Evolutionary conservation across 2,113 vertebrate genomes (phyloP), one percentile per base, ranked within the genome.

Genomic region (Puntigrus tetrazona): DNA sequence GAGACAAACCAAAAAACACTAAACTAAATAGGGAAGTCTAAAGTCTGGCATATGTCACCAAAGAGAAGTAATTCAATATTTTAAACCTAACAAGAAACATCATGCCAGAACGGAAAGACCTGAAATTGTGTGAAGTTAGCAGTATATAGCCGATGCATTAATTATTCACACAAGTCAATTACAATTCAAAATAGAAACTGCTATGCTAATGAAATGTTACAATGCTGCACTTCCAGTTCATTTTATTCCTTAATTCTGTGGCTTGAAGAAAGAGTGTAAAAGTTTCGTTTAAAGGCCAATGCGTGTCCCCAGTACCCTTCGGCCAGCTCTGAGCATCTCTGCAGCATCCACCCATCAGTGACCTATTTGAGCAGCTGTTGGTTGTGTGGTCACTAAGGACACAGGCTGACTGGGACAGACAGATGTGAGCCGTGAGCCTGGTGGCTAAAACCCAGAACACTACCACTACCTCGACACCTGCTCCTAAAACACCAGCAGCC

Each of bases 281-380:
- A 85, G 84, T 85, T 59, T 43, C 11, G 38, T 80, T 70, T 85
- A 45, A 85, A 80, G 77, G 77, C 84, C 52, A 74, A 31, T 63
- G 25, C 8, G 10, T 77, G 74, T 84, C 67, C 67, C 27, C 67
- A 59, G 38, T 80, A 59, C 84, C 47, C 69, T 67, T 78, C 41
- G 59, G 82, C 61, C 69, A 31, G 47, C 27, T 76, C 50, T 63
- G 65, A 87, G 77, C 22, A 18, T 29, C 52, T 63, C 52, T 82
- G 55, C 74, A 52, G 81, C 41, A 70, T 78, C 79, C 75, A 34
- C 31, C 81, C 78, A 88, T 83, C 78, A 85, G 47, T 87, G 85
- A 88, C 83, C 85, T 86, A 86, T 85, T 85, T 88, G 87, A 88
- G 81, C 87, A 86, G 87, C 85, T 88, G 87, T 70, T 85, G 72